Conservation (phyloP, 2,797 vertebrate genomes). For the Eupleurogrammus muticus region DNA sequence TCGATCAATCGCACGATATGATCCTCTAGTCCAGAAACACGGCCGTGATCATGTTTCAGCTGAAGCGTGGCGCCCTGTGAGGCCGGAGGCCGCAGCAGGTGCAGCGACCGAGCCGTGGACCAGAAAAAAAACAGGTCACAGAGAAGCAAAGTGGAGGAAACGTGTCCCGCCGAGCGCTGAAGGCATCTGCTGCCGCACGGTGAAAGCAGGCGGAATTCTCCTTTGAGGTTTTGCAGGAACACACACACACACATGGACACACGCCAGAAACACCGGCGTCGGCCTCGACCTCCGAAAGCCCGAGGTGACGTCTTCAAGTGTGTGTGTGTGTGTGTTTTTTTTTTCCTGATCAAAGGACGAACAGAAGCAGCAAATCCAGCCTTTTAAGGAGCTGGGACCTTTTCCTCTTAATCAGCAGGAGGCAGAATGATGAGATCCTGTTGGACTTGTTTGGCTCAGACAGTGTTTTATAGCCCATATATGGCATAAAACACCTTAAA, state of each 20-base stretch:
- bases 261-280: neutral
- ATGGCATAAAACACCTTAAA: no score
- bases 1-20: neutral
- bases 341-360: no score
- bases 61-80: conserved; percentile 2
- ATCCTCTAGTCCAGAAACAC: neutral
- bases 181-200: conserved; percentile 31
- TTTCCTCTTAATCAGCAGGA: no score
- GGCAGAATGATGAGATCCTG: no score
- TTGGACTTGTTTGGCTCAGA: no score
- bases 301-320: no score
- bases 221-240: conserved; percentile 4
- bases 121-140: conserved; percentile 28
- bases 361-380: no score
- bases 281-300: no score
- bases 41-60: neutral
- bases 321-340: no score
- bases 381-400: no score
- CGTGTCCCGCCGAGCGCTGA: conserved; percentile 3
- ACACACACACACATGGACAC: neutral
- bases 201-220: conserved; percentile 20
- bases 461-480: no score
- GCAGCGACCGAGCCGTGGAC: conserved; percentile 19
- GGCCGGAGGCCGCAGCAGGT: conserved; percentile 14
- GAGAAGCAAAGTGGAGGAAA: conserved; percentile 11